phyloP scores from a whole-genome alignment of 2,113 vertebrate species.

The Colossoma macropomum region DNA sequence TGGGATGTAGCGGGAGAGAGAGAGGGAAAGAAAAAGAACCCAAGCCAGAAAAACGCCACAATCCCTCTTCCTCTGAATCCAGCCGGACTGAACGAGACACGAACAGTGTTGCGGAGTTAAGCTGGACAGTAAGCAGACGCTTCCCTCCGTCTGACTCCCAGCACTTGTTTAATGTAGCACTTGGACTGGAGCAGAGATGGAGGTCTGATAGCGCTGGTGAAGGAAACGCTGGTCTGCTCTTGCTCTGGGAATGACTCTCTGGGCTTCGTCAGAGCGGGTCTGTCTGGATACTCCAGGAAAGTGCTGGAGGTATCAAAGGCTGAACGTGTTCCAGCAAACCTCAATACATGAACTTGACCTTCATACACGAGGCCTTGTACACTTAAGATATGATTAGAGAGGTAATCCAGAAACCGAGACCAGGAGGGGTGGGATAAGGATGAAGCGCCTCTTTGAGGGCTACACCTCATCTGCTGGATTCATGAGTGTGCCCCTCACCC shows the following conservation, averaged over 20 bases:
- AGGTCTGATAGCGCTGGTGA: conserved; percentile 26
- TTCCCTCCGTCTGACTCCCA: not conserved
- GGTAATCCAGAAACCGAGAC: not conserved
- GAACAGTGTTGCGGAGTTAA: not conserved
- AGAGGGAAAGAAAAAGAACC: not conserved
- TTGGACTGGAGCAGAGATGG: conserved; percentile 25
- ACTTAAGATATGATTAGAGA: not conserved
- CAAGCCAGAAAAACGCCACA: not conserved
- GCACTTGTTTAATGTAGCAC: not conserved
- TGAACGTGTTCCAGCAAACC: not conserved
- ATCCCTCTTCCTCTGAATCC: not conserved
- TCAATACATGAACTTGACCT: not conserved
- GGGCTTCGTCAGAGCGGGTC: not conserved
- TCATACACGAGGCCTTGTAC: not conserved
- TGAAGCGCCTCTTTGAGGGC: too few species aligned
- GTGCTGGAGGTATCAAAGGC: not conserved
- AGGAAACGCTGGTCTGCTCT: conserved; percentile 22
- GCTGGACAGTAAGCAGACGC: conserved; percentile 32
- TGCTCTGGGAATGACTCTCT: not conserved
- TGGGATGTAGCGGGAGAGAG: not conserved
- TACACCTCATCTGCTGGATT: too few species aligned
- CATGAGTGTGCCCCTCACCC: too few species aligned
- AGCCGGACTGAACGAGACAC: not conserved
- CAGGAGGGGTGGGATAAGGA: not conserved
- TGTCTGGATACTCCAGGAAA: not conserved